Evolutionary conservation across 2,797 vertebrate genomes (phyloP).

Genomic region (Phyllotis vaccarum): DNA sequence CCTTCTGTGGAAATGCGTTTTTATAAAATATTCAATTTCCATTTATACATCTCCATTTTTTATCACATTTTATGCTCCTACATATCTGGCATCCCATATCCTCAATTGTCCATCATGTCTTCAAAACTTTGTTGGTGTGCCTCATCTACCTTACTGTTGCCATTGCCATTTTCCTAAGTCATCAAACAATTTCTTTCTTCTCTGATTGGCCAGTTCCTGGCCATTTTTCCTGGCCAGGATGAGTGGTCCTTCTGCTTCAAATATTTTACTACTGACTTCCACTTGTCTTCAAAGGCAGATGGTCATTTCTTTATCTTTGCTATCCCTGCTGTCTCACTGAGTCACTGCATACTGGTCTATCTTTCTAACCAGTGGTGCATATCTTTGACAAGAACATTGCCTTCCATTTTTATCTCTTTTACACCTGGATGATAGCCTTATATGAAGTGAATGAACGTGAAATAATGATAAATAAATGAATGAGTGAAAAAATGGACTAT

Average conservation of each 20-base stretch:
- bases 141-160: background rate
- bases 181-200: background rate
- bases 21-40: background rate
- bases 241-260: background rate
- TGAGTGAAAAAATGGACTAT: background rate
- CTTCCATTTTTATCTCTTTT: background rate
- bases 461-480: background rate
- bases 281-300: background rate
- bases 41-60: background rate
- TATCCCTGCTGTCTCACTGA: background rate
- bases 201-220: background rate
- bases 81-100: fast-evolving
- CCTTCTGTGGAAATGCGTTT: background rate
- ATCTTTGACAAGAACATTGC: background rate
- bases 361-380: background rate
- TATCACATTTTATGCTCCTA: background rate
- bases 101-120: background rate
- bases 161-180: background rate
- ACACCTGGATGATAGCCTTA: background rate
- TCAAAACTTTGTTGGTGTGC: background rate
- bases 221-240: background rate
- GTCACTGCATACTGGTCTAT: background rate
- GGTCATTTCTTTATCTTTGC: background rate
- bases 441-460: background rate
- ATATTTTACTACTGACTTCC: background rate